Evolutionary conservation across 2,113 vertebrate genomes (phyloP), one percentile per base, ranked within the genome.

Genomic region (Carassius auratus): DNA sequence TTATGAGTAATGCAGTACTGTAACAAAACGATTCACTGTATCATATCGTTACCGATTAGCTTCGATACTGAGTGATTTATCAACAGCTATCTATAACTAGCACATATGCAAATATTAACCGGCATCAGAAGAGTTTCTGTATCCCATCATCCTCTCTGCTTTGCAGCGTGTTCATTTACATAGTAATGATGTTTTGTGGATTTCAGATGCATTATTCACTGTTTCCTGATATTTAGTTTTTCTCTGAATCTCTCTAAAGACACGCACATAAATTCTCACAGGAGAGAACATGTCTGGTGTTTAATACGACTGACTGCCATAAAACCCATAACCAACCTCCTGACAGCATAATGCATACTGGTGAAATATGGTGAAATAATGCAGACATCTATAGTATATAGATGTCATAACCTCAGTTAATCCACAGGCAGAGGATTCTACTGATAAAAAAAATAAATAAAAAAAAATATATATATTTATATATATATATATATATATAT

Each of bases 201-300:
- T 81, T 81, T 68, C 62, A 48, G 38, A 81, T 3, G 7, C 79
- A 81, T 81, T 68, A 80, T 80, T 80, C 57, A 64, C 36, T 14
- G 19, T 45, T 81, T 48, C 15, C 61, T 30, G 62, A 79, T 62
- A 12, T 42, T 79, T 79, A 23, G 8, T 74, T 64, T 64, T 64
- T 64, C 59, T 45, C 8, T 17, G 77, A 64, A 81, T 66, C 62
- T 68, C 79, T 81, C 79, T 30, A 48, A 68, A 64, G 38, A 33
- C 30, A 30, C 42, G 5, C 38, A 23, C 62, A 68, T 81, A 52
- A 50, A 81, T 68, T 68, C 78, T 45, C 21, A 80, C 5, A 3
- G 23, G 61, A 64, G 79, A 81, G 23, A 81, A 66, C 17, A 10
- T 38, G 59, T 17, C 21, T 14, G 42, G 45, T 19, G 48, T 76